Base-by-base conservation (phyloP, 1,140 invertebrate species). In the Psilanteris sp. region DNA sequence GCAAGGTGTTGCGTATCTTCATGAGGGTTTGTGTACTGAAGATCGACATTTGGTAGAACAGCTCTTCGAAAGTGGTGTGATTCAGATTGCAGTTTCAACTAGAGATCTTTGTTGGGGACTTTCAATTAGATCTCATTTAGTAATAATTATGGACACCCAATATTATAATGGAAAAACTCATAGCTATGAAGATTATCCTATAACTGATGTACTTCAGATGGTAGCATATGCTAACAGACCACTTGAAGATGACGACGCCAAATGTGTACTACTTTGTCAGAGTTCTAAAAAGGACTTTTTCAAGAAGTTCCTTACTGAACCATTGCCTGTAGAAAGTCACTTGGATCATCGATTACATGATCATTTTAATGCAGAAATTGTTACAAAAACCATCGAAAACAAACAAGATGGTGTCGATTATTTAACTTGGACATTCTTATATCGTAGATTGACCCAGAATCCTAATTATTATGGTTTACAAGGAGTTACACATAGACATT, bases 391-490 rank as follows among this genome's bases (percentile, higher is more conserved):
- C 0, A 98, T 99, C 83, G 98, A 99, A 87, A 99, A 99, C 89
- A 99, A 99, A 88, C 98, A 99, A 86, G 98, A 99, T 87, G 97
- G 98, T 0, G 98, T 99, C 0, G 98, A 99, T 89, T 99, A 99
- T 82, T 89, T 99, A 1, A 99, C 98, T 0, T 99, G 98, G 98
- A 99, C 98, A 0, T 98, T 99, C 89, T 88, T 99, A 0, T 99
- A 99, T 83, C 90, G 98, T 8, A 88, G 98, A 61, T 92, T 99
- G 80, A 99, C 98, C 0, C 97, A 99, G 88, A 99, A 99, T 90
- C 98, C 98, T 4, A 99, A 99, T 87, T 99, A 99, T 84, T 99
- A 99, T 87, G 98, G 98, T 99, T 66, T 93, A 95, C 32, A 93
- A 9, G 97, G 97, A 5, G 95, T 99, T 1, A 97, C 97, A 0